phyloP scores from a whole-genome alignment of 1,140 invertebrate species.

The Microvelia longipes region DNA sequence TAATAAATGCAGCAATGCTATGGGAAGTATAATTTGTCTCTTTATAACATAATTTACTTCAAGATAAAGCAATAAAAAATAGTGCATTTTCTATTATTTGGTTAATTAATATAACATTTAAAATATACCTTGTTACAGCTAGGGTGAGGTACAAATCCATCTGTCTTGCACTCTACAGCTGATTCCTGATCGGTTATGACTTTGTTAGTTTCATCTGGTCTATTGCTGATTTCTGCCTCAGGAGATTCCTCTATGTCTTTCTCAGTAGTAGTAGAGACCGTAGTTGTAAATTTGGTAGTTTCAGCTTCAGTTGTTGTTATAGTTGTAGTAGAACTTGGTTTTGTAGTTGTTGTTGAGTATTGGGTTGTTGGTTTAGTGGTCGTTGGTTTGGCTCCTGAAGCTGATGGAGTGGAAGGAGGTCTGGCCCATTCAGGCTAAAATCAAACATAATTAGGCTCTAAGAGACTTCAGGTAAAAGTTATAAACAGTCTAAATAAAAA shows the following conservation, averaged over 20 bases:
- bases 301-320: conserved; percentile 11
- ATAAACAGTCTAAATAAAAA: background rate
- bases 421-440: conserved; percentile 50
- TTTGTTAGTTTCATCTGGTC: conserved; percentile 22
- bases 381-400: conserved; percentile 3
- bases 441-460: conserved; percentile 12
- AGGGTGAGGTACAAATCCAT: conserved; percentile 48
- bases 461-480: no score
- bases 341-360: conserved; percentile 4
- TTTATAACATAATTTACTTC: no score
- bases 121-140: conserved; percentile 42
- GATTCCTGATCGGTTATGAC: background rate
- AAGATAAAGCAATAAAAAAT: no score
- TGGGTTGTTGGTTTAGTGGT: conserved; percentile 12
- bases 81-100: no score
- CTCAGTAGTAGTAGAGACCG: conserved; percentile 26
- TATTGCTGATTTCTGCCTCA: background rate
- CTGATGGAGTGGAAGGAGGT: conserved; percentile 42
- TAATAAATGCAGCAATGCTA: no score
- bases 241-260: background rate
- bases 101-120: no score
- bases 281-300: conserved; percentile 21
- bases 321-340: conserved; percentile 12
- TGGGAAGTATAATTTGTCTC: no score
- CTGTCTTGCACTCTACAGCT: conserved; percentile 32